Base-by-base conservation (phyloP, 2,888 invertebrate genomes). In the Nipponacmea schrenckii region DNA sequence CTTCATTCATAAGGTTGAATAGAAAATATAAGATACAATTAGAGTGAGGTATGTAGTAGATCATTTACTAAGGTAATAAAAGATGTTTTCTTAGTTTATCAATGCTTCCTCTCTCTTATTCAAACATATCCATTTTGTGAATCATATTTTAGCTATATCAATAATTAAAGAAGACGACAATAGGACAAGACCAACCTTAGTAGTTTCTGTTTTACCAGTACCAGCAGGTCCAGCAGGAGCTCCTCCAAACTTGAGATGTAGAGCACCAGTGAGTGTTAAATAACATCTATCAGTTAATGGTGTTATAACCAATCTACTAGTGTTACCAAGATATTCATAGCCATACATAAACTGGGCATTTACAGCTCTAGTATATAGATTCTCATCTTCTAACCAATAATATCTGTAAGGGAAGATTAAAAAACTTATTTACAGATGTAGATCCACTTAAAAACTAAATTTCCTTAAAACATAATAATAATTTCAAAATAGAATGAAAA, bases 171-270 rank as follows among this genome's bases (percentile, higher is more conserved):
- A 39, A 8, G 39, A 39, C 10, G 39, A 10, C 39, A 39, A 39
- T n/a, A 46, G 45, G 10, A 39, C 39, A 31, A 31, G 31, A 39
- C 39, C 3, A 84, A 92, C 92, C 91, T 94, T 94, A 0, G 94
- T 94, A 0, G 94, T 94, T 88, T 94, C 94, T 0, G 94, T 94
- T 89, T 95, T 94, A n/a, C 94, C 94, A 64, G 93, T 93, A n/a
- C 92, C 93, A 10, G 93, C 93, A 0, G 93, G 93, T 5, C 93
- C 93, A 1, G 92, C 92, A 0, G 92, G 92, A 5, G 93, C 93
- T 1, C 93, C 93, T 14, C 93, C 93, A 84, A 93, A 92, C 87
- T 92, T 92, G 71, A 92, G 86, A 90, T 93, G 93, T 48, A 93
- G 88, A 15, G 93, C 93, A 12, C 92, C 92, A 45, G 92, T 93